Percentiles rank a stretch among this genome's conserved stretches.
Conservation (phyloP, 1,140 invertebrate species). For the Augochlora pura region DNA sequence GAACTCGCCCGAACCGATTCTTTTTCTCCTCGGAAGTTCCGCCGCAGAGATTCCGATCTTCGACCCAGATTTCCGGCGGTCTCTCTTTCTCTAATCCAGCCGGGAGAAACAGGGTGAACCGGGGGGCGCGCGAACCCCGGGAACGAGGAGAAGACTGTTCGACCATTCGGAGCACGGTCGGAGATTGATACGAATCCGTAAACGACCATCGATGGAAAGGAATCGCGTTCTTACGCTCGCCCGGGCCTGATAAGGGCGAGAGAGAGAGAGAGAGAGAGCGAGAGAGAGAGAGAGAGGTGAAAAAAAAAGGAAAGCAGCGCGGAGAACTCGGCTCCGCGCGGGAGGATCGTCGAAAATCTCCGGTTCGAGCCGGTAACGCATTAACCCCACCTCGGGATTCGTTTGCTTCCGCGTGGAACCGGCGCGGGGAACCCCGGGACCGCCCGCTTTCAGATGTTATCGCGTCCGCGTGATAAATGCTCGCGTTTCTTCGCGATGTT, state of each 20-base stretch:
- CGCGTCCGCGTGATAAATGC: constrained; percentile 14
- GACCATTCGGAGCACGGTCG: constrained; percentile 11
- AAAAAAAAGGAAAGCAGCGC: constrained; percentile 11
- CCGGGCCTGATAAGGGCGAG: not conserved
- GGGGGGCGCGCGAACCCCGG: not conserved
- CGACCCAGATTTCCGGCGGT: too few relatives aligned
- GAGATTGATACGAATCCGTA: constrained; percentile 39
- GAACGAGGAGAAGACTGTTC: constrained; percentile 12
- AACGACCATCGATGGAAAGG: not conserved
- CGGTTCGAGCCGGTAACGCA: constrained; percentile 15
- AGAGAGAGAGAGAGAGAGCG: constrained; percentile 17
- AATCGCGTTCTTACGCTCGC: constrained; percentile 8
- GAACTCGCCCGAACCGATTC: too few relatives aligned
- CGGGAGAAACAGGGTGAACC: too few relatives aligned
- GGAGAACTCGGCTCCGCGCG: not conserved
- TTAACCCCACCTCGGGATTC: constrained; percentile 6
- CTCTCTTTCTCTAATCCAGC: too few relatives aligned
- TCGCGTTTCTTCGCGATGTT: constrained; percentile 1
- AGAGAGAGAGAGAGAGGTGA: constrained; percentile 11
- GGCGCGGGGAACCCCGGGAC: not conserved
- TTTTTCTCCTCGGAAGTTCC: too few relatives aligned
- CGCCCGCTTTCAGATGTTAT: not conserved
- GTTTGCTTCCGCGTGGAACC: not conserved
- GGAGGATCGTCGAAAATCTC: constrained; percentile 28
- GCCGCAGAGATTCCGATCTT: too few relatives aligned